A percentile compares a stretch with the other conserved stretches of the same genome.
phyloP scores from a whole-genome alignment of 2,797 vertebrate species.

The Bovichtus diacanthus region DNA sequence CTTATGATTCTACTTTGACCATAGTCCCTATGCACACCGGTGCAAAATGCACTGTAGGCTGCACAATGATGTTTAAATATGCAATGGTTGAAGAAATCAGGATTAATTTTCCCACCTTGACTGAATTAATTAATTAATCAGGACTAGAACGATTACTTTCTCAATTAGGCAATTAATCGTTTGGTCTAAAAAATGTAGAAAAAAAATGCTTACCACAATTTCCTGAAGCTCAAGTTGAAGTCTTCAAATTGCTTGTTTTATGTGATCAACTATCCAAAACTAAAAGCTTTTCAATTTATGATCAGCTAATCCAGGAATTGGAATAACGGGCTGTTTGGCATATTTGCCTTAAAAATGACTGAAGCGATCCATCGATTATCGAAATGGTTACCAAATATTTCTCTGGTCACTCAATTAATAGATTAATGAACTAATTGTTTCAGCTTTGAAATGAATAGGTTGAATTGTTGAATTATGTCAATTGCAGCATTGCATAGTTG shows the following conservation, averaged over 20 bases:
- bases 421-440: neutral
- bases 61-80: neutral
- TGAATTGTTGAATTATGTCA: neutral
- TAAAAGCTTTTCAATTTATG: neutral
- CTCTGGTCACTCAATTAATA: neutral
- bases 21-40: neutral
- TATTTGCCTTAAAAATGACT: neutral
- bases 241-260: neutral
- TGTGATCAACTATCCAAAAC: neutral
- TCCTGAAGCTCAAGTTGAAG: neutral
- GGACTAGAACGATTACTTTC: neutral
- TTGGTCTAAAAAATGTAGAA: neutral
- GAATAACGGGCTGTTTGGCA: neutral
- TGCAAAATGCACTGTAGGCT: neutral
- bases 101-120: neutral
- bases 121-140: neutral
- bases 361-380: rapidly evolving
- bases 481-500: neutral
- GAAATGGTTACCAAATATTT: neutral
- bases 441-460: neutral
- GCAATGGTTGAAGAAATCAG: neutral
- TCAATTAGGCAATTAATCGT: neutral
- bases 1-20: neutral
- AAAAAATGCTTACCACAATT: neutral
- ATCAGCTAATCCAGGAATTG: neutral